Percentiles rank a stretch among this genome's conserved stretches.
Evolutionary conservation across 2,113 vertebrate genomes (phyloP).

Genomic region (Cromileptes altivelis): DNA sequence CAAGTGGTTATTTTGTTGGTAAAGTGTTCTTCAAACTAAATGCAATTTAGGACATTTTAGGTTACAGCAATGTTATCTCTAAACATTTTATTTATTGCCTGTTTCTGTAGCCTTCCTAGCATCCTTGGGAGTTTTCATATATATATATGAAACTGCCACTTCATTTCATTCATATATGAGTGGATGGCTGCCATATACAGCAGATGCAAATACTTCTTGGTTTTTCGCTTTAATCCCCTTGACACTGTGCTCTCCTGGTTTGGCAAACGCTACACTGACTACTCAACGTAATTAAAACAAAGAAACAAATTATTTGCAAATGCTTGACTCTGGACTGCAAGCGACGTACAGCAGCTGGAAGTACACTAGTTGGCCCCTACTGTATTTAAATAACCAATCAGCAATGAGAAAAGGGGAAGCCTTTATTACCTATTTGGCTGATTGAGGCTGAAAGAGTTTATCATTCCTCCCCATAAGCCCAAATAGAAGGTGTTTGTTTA

Average conservation of each 20-base stretch:
- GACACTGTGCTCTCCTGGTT: constrained; percentile 18
- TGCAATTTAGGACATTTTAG: constrained; percentile 5
- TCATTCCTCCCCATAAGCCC: constrained; percentile 57
- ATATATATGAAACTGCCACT: neutral
- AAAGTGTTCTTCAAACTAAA: neutral
- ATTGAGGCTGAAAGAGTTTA: constrained; percentile 61
- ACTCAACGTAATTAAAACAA: constrained; percentile 45
- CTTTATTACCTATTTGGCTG: constrained; percentile 63
- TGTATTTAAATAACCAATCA: constrained; percentile 60
- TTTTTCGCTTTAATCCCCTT: constrained; percentile 28
- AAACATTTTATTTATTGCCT: neutral
- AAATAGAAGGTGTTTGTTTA: constrained; percentile 72
- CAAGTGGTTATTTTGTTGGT: no score
- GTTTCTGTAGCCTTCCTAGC: neutral
- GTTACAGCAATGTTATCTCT: neutral
- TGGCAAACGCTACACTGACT: constrained; percentile 6
- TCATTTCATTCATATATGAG: constrained; percentile 5
- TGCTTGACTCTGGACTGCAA: constrained; percentile 31
- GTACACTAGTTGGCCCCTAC: constrained; percentile 9
- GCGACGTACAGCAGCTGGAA: neutral
- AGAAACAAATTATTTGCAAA: constrained; percentile 42
- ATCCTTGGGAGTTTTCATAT: neutral
- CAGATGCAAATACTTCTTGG: neutral
- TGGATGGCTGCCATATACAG: constrained; percentile 6
- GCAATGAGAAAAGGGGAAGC: constrained; percentile 20